phyloP scores from a whole-genome alignment of 2,113 vertebrate genomes.

The Chamaea fasciata region DNA sequence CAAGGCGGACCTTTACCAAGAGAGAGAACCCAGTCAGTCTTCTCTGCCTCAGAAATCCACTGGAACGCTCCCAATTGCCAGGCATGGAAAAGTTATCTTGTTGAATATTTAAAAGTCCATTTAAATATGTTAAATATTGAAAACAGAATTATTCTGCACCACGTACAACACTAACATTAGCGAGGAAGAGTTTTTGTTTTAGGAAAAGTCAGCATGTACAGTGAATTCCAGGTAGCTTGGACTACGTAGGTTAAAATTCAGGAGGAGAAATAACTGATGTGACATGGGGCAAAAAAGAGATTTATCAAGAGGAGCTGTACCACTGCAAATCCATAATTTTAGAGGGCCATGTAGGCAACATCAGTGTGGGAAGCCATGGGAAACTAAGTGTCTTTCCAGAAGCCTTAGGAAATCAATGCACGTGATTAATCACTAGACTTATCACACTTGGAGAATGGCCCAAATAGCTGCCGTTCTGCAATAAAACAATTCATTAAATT shows the following conservation, averaged over 20 bases:
- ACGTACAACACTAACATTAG: neutral
- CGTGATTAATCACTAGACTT: neutral
- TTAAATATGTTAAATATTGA: neutral
- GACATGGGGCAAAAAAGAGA: neutral
- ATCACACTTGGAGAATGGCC: neutral
- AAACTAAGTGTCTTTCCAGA: neutral
- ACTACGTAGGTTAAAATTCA: neutral
- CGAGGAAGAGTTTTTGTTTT: neutral
- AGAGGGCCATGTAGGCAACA: neutral
- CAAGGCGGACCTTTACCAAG: constrained; percentile 85
- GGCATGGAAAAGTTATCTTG: neutral
- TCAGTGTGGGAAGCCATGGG: neutral
- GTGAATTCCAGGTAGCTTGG: neutral
- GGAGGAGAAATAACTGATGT: neutral
- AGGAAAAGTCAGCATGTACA: neutral
- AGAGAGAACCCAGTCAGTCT: neutral
- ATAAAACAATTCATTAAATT: neutral
- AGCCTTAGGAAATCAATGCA: neutral
- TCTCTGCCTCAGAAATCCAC: neutral
- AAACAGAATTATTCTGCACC: neutral
- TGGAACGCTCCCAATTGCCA: neutral
- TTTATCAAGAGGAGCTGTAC: neutral
- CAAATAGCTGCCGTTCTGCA: neutral
- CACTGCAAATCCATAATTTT: neutral
- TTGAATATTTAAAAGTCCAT: neutral